Percentiles rank a stretch among this genome's conserved stretches.
phyloP scores from a whole-genome alignment of 2,888 invertebrate genomes.

The Alcis repandata region DNA sequence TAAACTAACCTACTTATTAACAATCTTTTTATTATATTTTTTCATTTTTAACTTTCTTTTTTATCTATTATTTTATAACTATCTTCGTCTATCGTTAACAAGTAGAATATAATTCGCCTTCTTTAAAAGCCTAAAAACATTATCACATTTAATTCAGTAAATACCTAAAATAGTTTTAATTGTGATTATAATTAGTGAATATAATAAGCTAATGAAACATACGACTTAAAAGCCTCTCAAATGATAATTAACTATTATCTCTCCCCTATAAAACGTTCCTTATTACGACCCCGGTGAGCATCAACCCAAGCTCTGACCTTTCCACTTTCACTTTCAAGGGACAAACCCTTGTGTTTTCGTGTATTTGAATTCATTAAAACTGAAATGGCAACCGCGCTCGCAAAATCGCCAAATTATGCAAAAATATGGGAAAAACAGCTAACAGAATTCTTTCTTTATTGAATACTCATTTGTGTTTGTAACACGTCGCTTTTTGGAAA shows the following conservation, averaged over 20 bases:
- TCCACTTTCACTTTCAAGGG: slow-evolving; percentile 37
- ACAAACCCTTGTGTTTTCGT: slow-evolving; percentile 43
- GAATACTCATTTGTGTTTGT: slow-evolving; percentile 5
- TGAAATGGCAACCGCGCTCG: slow-evolving; percentile 31
- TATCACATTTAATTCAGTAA: no score
- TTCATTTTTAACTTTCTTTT: no score
- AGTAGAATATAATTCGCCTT: no score
- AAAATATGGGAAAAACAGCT: slow-evolving; percentile 26
- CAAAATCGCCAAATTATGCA: slow-evolving; percentile 29
- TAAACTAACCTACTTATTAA: no score
- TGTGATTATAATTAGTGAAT: no score
- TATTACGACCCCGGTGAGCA: slow-evolving; percentile 23
- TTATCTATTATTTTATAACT: no score
- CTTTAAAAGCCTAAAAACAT: no score
- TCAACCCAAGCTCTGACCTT: slow-evolving; percentile 43
- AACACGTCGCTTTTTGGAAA: slow-evolving; percentile 2
- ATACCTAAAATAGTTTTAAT: no score
- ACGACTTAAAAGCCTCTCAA: neutral
- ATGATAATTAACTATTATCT: neutral
- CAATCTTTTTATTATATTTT: no score
- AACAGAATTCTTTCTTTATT: slow-evolving; percentile 10
- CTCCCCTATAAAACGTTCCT: neutral
- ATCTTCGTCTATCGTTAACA: no score
- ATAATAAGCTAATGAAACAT: no score
- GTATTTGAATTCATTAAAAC: slow-evolving; percentile 42